A percentile compares a stretch with the other conserved stretches of the same genome.
Conservation (phyloP, 2,797 vertebrate genomes). For the Cryptoprocta ferox region DNA sequence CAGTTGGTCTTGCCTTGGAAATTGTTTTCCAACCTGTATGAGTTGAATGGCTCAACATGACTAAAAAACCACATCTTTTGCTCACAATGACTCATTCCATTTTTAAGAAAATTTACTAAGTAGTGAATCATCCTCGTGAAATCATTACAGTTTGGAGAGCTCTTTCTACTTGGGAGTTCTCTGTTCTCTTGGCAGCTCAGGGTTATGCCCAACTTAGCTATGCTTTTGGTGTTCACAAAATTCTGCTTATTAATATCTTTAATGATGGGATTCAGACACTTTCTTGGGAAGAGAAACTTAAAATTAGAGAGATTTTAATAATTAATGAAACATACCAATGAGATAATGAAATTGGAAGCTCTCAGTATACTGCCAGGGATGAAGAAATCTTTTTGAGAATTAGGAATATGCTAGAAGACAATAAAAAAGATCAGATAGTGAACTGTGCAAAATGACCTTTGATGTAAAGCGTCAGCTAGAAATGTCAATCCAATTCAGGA, state of each 20-base stretch:
- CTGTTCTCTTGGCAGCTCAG: conserved; percentile 18
- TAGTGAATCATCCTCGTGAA: conserved; percentile 1
- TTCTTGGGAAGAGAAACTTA: conserved; percentile 56
- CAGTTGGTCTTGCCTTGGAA: conserved; percentile 35
- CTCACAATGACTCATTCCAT: conserved; percentile 23
- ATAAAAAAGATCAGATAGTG: conserved; percentile 53
- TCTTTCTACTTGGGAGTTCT: conserved; percentile 19
- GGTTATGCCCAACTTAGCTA: conserved; percentile 30
- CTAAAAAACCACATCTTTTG: conserved; percentile 34
- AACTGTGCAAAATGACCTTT: conserved; percentile 65
- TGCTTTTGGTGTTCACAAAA: conserved; percentile 6
- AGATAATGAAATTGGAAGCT: conserved; percentile 61
- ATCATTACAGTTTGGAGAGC: conserved; percentile 44
- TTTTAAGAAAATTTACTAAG: conserved; percentile 44
- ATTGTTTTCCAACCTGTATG: conserved; percentile 49
- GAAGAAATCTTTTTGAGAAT: conserved; percentile 62
- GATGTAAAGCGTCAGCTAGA: conserved; percentile 68
- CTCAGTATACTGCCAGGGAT: not conserved
- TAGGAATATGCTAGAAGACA: conserved; percentile 68
- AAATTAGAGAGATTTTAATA: conserved; percentile 57
- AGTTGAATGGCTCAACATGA: conserved; percentile 39
- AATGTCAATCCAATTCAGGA: conserved; percentile 71
- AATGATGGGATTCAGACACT: conserved; percentile 37
- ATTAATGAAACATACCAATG: conserved; percentile 64
- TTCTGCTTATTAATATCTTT: conserved; percentile 55